Conservation (phyloP, 2,797 vertebrate genomes). For the Fundulus diaphanus region DNA sequence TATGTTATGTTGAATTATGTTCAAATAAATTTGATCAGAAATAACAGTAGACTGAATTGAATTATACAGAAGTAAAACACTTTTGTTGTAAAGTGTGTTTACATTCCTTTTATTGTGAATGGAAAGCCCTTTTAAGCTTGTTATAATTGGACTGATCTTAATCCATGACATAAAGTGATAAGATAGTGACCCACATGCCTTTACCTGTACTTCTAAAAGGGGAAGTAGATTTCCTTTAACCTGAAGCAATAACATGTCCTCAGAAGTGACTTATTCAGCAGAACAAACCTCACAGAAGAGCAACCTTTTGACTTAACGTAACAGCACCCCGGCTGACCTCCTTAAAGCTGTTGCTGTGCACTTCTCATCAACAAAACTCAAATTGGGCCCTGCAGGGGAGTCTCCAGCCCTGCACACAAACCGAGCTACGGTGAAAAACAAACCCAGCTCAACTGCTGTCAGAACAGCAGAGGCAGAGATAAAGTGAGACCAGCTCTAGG, state of each 20-base stretch:
- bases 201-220: background rate
- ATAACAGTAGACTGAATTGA: background rate
- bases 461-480: background rate
- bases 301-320: background rate
- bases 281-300: background rate
- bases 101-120: background rate
- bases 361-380: slow-evolving; percentile 1
- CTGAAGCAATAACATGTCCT: background rate
- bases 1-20: background rate
- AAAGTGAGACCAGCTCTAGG: background rate
- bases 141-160: background rate
- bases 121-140: background rate
- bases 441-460: background rate
- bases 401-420: background rate
- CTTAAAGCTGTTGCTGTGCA: background rate
- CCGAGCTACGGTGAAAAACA: background rate
- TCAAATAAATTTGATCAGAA: background rate
- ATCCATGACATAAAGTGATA: background rate
- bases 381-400: background rate
- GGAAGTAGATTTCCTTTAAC: background rate
- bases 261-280: background rate
- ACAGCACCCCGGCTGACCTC: background rate
- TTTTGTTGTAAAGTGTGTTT: background rate
- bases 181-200: background rate
- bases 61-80: background rate